Base-by-base conservation (phyloP, 2,113 vertebrate genomes). In the Romanogobio albipinnatus region DNA sequence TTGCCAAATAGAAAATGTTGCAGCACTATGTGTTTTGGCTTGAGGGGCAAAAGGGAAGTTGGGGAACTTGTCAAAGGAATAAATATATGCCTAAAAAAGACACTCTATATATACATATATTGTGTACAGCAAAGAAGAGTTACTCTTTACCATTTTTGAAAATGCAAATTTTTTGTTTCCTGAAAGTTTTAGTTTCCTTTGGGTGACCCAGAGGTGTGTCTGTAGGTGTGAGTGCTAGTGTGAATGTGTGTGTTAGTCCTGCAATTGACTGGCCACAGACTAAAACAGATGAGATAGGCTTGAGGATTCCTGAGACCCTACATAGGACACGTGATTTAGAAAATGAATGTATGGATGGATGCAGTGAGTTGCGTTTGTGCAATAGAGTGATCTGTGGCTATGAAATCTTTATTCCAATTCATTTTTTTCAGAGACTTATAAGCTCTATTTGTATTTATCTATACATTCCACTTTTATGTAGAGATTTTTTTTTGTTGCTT, bases 181-280 rank as follows among this genome's bases (percentile, higher is more conserved):
- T 84, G 22, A 26, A 59, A 64, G 49, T 87, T 56, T 81, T 49
- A 70, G 76, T 70, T 80, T 73, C 59, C 83, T 62, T 62, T 3
- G 22, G 19, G 49, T 51, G 49, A 14, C 49, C 49, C 49, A 51
- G 49, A 56, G 53, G 53, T 53, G 51, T 53, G 15, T 17, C 15
- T 53, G 51, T 7, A 6, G 15, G 22, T 61, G 58, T 61, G 58
- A 10, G n/a, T 26, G 59, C 3, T n/a, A 11, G 22, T 61, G 59
- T 61, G 59, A 11, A 11, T 26, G 59, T 62, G 59, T 26, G n/a
- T 26, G 59, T 62, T 53, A 53, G 14, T 14, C 49, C 14, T 51
- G 4, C 4, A 1, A 5, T 51, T 14, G 49, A 51, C 49, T 51
- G 49, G 49, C 14, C 14, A 5, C 1, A 14, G 49, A 4, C 49